These are phyloP conservation scores for Cosmia trapezina DNA, from an alignment of 2,888 invertebrate species.

Conservation along the genomic window DNA sequence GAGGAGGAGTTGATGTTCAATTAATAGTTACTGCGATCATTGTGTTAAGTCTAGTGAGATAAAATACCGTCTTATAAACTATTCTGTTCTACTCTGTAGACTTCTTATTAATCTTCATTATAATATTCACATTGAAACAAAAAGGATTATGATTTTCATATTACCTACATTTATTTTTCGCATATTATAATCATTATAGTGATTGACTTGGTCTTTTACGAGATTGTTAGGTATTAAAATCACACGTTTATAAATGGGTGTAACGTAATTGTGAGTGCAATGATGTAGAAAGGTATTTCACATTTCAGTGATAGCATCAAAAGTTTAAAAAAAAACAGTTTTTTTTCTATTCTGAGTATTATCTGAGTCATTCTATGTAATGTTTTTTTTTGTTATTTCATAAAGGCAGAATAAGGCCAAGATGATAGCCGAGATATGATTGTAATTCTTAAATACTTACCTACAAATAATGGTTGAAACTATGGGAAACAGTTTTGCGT, in stretches of 20 bases:
- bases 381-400: too few species aligned
- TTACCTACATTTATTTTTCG: constrained; percentile 21
- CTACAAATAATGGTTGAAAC: background rate
- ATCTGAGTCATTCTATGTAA: too few species aligned
- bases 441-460: too few species aligned
- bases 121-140: constrained; percentile 8
- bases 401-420: too few species aligned
- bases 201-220: background rate
- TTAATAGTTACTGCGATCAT: constrained; percentile 60
- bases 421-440: background rate
- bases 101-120: background rate
- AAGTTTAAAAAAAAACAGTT: too few species aligned
- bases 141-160: constrained; percentile 19
- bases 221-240: background rate
- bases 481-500: background rate
- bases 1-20: constrained; percentile 62
- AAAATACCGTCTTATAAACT: constrained; percentile 6
- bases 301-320: background rate
- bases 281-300: constrained; percentile 1
- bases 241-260: constrained; percentile 5
- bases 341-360: too few species aligned
- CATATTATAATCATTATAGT: background rate
- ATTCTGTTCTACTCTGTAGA: constrained; percentile 1
- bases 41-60: constrained; percentile 61
- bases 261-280: background rate